A percentile compares a stretch with the other conserved stretches of the same genome.
Evolutionary conservation across 1,140 invertebrate genomes (phyloP).

Genomic region (Maconellicoccus hirsutus): DNA sequence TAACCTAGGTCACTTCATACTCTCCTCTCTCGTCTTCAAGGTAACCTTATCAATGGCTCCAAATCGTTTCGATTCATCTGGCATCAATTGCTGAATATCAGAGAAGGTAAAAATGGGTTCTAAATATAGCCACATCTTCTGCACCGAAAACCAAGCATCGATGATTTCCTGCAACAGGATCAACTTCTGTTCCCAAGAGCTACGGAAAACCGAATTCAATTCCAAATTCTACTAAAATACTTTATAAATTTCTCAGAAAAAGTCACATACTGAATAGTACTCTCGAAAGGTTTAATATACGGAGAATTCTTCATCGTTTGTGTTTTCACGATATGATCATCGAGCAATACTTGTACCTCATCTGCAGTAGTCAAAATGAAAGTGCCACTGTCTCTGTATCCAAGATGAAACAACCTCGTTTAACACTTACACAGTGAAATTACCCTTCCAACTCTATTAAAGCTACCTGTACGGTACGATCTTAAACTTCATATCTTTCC

Average conservation of each 20-base stretch:
- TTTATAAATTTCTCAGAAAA: not conserved
- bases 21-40: conserved; percentile 25
- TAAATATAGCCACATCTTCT: conserved; percentile 92
- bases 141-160: conserved; percentile 92
- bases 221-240: not conserved
- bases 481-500: conserved; percentile 74
- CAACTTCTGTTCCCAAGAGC: conserved; percentile 66
- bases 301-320: conserved; percentile 96
- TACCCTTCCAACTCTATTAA: not conserved
- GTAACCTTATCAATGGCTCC: conserved; percentile 76
- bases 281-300: conserved; percentile 90
- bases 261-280: conserved; percentile 53
- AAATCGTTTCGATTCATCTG: conserved; percentile 74
- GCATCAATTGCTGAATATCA: conserved; percentile 91
- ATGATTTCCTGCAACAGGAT: conserved; percentile 77
- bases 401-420: not conserved
- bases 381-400: conserved; percentile 75
- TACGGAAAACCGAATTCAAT: conserved; percentile 31
- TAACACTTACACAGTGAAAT: too few relatives aligned
- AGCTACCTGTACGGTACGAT: conserved; percentile 49
- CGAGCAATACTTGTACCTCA: conserved; percentile 87
- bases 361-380: conserved; percentile 82
- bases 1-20: conserved; percentile 26
- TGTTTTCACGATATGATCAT: conserved; percentile 93
- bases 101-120: conserved; percentile 96